Evolutionary conservation across 2,888 invertebrate species (phyloP).

Genomic region (Alsophila aescularia): DNA sequence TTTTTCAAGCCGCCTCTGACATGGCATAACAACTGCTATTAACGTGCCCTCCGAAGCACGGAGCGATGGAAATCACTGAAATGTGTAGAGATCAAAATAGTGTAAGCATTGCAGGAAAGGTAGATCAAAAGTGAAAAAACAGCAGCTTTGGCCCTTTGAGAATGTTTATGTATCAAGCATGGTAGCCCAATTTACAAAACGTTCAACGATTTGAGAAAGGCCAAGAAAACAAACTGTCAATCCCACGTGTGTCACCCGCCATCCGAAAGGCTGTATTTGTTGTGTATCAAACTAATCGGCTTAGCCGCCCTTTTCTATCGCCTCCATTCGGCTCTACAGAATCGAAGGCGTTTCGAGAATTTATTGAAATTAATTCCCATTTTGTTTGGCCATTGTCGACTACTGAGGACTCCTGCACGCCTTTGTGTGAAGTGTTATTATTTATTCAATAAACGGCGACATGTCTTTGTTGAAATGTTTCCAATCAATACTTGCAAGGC

Average conservation of each 20-base stretch:
- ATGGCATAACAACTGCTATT: too few relatives aligned
- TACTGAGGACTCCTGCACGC: constrained; percentile 62
- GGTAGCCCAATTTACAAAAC: constrained; percentile 25
- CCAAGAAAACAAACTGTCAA: constrained; percentile 58
- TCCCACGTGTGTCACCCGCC: constrained; percentile 63
- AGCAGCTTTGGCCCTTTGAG: neutral
- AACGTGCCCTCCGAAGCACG: too few relatives aligned
- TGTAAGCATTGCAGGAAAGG: too few relatives aligned
- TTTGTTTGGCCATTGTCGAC: constrained; percentile 79
- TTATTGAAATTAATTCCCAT: constrained; percentile 81
- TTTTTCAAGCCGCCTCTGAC: too few relatives aligned
- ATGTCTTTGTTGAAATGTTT: constrained; percentile 66
- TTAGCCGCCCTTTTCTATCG: constrained; percentile 65
- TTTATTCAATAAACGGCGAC: constrained; percentile 80
- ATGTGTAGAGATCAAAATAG: too few relatives aligned
- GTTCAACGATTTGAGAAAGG: constrained; percentile 30
- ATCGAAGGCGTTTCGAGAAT: constrained; percentile 79
- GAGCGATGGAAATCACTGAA: too few relatives aligned
- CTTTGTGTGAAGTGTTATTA: constrained; percentile 72
- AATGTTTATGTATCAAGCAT: constrained; percentile 4
- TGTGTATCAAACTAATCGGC: constrained; percentile 79
- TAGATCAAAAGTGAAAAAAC: too few relatives aligned
- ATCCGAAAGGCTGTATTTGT: constrained; percentile 70
- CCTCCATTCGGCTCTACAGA: constrained; percentile 60
- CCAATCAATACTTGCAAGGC: constrained; percentile 62